Evolutionary conservation across 2,888 invertebrate genomes (phyloP).

Genomic region (Cataglyphis livida): DNA sequence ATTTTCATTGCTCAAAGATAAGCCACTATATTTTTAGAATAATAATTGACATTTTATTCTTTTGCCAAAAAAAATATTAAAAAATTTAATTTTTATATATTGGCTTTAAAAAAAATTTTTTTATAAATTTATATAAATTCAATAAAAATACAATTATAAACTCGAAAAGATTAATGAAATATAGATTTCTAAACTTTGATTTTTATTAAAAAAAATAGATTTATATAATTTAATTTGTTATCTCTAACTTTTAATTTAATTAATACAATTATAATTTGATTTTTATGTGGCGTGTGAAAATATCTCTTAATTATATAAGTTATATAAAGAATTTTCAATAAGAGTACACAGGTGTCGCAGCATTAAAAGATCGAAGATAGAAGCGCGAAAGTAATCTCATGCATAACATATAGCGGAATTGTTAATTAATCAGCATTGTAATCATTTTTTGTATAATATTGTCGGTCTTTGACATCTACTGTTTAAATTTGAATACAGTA

Average conservation of each 20-base stretch:
- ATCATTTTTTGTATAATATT: not conserved
- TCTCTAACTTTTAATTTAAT: not conserved
- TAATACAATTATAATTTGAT: not conserved
- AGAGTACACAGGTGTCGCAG: constrained; percentile 11
- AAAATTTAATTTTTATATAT: not conserved
- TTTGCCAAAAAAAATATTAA: not conserved
- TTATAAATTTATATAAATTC: constrained; percentile 1
- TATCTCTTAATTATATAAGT: not conserved
- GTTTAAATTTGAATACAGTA: constrained; percentile 32
- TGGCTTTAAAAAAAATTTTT: not conserved
- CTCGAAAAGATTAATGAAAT: not conserved
- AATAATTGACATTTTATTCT: not conserved
- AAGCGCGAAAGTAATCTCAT: constrained; percentile 27
- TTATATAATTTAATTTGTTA: not conserved
- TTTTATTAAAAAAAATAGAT: not conserved
- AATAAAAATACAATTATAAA: not conserved
- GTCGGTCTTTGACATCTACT: constrained; percentile 1
- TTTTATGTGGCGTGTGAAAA: not conserved
- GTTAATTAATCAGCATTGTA: constrained; percentile 29
- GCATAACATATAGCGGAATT: constrained; percentile 10
- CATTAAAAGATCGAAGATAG: constrained; percentile 2
- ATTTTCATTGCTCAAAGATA: constrained; percentile 1
- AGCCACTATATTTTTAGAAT: not conserved
- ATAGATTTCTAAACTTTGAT: not conserved
- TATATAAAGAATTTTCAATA: not conserved